Conservation (phyloP, 2,113 vertebrate species). For the Circaetus gallicus region DNA sequence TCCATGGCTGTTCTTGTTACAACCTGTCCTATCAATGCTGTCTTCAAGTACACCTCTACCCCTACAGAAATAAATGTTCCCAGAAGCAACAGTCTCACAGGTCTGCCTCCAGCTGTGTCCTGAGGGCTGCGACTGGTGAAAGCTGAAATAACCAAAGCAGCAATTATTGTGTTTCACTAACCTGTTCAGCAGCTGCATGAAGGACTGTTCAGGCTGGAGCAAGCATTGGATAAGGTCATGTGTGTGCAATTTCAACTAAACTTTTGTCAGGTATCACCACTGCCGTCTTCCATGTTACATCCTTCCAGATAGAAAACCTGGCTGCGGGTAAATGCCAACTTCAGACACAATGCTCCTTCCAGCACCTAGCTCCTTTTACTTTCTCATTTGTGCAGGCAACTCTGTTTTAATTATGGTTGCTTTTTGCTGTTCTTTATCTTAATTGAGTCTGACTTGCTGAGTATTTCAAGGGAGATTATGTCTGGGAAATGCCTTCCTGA, state of each 20-base stretch:
- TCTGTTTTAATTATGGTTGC: slow-evolving; percentile 47
- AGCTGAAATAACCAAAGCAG: background rate
- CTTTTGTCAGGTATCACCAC: background rate
- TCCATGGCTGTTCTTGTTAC: background rate
- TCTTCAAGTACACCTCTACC: background rate
- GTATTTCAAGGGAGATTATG: slow-evolving; percentile 32
- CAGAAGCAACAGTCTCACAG: background rate
- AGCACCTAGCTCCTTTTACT: background rate
- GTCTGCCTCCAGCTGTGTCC: background rate
- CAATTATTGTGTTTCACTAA: background rate
- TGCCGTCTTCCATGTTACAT: background rate
- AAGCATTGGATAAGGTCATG: background rate
- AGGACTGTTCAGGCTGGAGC: background rate
- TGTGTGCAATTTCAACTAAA: background rate
- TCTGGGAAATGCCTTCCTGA: slow-evolving; percentile 2
- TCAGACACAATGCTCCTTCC: background rate
- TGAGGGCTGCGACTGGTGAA: background rate
- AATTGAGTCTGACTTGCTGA: slow-evolving; percentile 54
- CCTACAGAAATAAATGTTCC: background rate
- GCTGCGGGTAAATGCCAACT: background rate
- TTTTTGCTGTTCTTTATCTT: slow-evolving; percentile 57
- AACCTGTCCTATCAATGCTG: fast-evolving
- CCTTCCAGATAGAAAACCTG: background rate
- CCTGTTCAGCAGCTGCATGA: background rate
- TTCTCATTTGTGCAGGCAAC: background rate